Base-by-base conservation (phyloP, 2,888 invertebrate genomes). In the Geophilus truncorum region DNA sequence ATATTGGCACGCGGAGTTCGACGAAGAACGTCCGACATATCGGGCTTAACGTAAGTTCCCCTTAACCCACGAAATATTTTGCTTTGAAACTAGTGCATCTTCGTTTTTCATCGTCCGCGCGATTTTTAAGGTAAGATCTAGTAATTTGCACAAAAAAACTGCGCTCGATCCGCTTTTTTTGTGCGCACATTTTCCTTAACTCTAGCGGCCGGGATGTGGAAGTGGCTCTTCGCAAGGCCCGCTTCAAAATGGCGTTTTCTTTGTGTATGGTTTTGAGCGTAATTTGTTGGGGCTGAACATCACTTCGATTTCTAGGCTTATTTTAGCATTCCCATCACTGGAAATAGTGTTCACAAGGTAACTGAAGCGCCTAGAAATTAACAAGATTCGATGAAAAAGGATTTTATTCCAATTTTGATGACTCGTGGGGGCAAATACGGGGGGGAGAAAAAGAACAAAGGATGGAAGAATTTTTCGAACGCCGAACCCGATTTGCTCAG, bases 171-270 rank as follows among this genome's bases (percentile, higher is more conserved):
- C 5, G 70, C 28, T 28, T 70, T 70, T 70, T 70, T 70, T 25
- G n/a, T 2, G 12, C 28, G 70, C 70, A 28, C 70, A 28, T 70
- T 28, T 25, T 70, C 28, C 3, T 10, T 70, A 28, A 70, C 28
- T 28, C 28, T 28, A n/a, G 70, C 70, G 70, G 70, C 70, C 70
- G 70, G 70, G 70, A 70, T 70, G 70, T 70, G 70, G 70, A 70
- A 70, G 70, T 70, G 70, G 70, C 70, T 70, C n/a, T 15, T 28
- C 6, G 70, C 78, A 78, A 78, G 78, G 51, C 78, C 51, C 78
- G 78, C 40, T 78, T 25, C 78, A 78, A 78, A 40, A 78, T 78
- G 78, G 78, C 78, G 78, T 40, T 78, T 78, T 23, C 78, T 78
- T 78, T 78, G 77, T 77, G 77, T 77, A 34, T 77, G 23, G 36